Evolutionary conservation across 2,888 invertebrate species (phyloP).

Genomic region (Habroteleia sp.): DNA sequence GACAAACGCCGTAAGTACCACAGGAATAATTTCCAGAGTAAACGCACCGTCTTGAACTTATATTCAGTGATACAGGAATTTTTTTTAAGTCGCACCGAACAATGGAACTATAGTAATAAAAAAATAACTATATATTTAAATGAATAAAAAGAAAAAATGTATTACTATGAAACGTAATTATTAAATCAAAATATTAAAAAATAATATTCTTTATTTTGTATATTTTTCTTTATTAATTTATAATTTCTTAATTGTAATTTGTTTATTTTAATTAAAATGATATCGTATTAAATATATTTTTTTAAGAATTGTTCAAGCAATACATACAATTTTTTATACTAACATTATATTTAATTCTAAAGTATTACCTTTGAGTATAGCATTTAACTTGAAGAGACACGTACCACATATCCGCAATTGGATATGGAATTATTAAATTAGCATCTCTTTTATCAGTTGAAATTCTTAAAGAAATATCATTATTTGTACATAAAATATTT

Average conservation of each 20-base stretch:
- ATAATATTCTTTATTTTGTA: too few relatives aligned
- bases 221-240: too few relatives aligned
- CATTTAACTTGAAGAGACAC: slow-evolving; percentile 80
- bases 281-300: too few relatives aligned
- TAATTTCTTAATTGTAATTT: too few relatives aligned
- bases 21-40: slow-evolving; percentile 79
- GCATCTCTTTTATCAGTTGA: slow-evolving; percentile 70
- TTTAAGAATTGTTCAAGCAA: too few relatives aligned
- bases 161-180: too few relatives aligned
- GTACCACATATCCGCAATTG: slow-evolving; percentile 81
- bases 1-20: slow-evolving; percentile 81
- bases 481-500: slow-evolving; percentile 71
- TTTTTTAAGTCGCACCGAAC: slow-evolving; percentile 78
- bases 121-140: background rate
- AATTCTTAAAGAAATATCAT: slow-evolving; percentile 70
- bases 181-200: too few relatives aligned
- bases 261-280: too few relatives aligned
- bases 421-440: slow-evolving; percentile 80
- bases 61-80: slow-evolving; percentile 80
- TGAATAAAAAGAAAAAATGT: too few relatives aligned
- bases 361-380: slow-evolving; percentile 75
- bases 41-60: slow-evolving; percentile 80
- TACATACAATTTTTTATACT: too few relatives aligned
- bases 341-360: background rate
- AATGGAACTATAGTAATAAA: slow-evolving; percentile 68